Percentiles rank a stretch among this genome's conserved stretches.
Evolutionary conservation across 2,888 invertebrate species (phyloP).

Genomic region (Lamellibrachia satsuma): DNA sequence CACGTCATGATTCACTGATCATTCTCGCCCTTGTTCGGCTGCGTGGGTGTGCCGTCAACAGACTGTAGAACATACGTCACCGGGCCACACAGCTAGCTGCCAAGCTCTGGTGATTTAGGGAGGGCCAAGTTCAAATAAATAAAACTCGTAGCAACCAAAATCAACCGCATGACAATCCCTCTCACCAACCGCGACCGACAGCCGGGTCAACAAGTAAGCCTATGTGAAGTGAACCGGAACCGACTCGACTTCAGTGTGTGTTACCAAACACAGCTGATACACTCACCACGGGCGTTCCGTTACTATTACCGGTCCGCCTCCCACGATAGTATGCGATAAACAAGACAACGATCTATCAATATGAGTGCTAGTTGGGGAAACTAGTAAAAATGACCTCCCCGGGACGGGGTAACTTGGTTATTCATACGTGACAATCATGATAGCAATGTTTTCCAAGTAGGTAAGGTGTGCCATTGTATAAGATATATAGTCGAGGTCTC

Average conservation of each 20-base stretch:
- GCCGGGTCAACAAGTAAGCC: not conserved
- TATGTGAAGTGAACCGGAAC: not conserved
- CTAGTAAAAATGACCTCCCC: not conserved
- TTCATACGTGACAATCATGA: too few species aligned
- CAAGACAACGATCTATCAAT: not conserved
- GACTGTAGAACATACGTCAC: not conserved
- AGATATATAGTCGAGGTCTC: too few species aligned
- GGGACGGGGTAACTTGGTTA: too few species aligned
- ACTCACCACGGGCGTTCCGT: not conserved
- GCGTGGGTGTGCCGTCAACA: not conserved
- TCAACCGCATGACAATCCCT: not conserved
- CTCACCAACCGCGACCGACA: not conserved
- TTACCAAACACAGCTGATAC: not conserved
- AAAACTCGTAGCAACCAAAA: not conserved
- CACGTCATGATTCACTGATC: not conserved
- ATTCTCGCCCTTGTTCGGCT: not conserved
- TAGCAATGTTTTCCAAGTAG: not conserved
- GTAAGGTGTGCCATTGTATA: too few species aligned
- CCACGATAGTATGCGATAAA: not conserved
- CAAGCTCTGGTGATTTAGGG: not conserved
- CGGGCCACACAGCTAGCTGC: not conserved
- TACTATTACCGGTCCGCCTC: not conserved
- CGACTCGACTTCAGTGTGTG: not conserved
- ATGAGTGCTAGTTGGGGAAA: not conserved
- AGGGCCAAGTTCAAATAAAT: not conserved